These are phyloP conservation scores for Pomatorhinus ruficollis DNA, from an alignment of 2,113 vertebrate species.

Conservation along the genomic window DNA sequence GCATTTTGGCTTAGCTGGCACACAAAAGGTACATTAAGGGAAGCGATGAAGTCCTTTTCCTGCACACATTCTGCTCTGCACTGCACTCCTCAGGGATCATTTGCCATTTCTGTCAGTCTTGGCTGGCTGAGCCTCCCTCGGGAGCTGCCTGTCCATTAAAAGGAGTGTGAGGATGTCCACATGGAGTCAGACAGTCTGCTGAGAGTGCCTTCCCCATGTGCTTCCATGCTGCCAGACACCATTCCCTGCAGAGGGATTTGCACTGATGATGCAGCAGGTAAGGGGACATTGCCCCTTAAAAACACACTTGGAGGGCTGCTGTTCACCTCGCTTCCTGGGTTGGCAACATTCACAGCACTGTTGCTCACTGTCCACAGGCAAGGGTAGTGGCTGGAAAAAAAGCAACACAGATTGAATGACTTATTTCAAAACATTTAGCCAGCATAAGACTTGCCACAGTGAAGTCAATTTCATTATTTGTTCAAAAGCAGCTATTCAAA, in stretches of 20 bases:
- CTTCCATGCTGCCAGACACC: slow-evolving; percentile 73
- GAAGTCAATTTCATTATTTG: not conserved
- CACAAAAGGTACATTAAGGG: not conserved
- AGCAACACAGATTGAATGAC: not conserved
- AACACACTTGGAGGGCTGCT: slow-evolving; percentile 66
- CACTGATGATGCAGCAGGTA: slow-evolving; percentile 65
- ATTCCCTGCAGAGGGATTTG: slow-evolving; percentile 72
- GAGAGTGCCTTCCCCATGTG: slow-evolving; percentile 74
- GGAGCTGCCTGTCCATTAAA: slow-evolving; percentile 63
- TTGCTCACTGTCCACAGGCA: slow-evolving; percentile 90
- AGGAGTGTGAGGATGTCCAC: slow-evolving; percentile 84
- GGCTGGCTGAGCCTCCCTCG: not conserved
- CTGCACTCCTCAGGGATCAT: fast-evolving
- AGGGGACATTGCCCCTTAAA: slow-evolving; percentile 76
- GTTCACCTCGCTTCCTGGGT: slow-evolving; percentile 59
- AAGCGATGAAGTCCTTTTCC: not conserved
- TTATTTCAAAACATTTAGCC: not conserved
- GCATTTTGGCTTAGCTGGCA: not conserved
- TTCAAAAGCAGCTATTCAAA: not conserved
- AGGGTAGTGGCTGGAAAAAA: slow-evolving; percentile 83
- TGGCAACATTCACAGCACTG: slow-evolving; percentile 63
- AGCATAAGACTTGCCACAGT: not conserved
- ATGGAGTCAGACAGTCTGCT: slow-evolving; percentile 73
- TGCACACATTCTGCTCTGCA: not conserved
- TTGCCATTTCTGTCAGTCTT: not conserved